These are phyloP conservation scores for Fringilla coelebs DNA, from an alignment of 2,797 vertebrate genomes.

Conservation along the genomic window DNA sequence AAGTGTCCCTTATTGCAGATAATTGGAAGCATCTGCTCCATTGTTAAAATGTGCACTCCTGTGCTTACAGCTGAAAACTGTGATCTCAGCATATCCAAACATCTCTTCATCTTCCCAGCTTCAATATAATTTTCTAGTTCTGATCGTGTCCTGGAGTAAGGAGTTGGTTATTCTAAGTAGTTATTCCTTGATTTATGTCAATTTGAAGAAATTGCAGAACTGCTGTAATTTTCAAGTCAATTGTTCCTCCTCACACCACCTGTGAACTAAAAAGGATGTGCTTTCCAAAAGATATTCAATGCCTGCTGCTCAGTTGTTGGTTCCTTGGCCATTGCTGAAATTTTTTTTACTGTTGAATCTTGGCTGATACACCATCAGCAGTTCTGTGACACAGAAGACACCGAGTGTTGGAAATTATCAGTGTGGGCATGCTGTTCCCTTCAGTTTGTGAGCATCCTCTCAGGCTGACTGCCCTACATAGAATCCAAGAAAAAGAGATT, in stretches of 20 bases:
- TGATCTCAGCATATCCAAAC: background rate
- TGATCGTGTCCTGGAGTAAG: background rate
- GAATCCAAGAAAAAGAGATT: background rate
- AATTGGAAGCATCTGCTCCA: conserved; percentile 32
- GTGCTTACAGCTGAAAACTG: background rate
- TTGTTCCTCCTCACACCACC: background rate
- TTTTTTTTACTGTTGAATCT: background rate
- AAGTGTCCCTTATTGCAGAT: background rate
- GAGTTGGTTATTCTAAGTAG: conserved; percentile 23
- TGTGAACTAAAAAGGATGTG: background rate
- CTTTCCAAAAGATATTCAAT: background rate
- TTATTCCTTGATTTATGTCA: conserved; percentile 2
- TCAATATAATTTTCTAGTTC: background rate
- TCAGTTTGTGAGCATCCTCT: background rate
- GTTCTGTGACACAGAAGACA: background rate
- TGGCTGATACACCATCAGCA: background rate
- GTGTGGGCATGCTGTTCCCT: background rate
- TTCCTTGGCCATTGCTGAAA: background rate
- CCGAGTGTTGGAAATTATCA: fast-evolving
- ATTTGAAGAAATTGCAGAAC: conserved; percentile 10
- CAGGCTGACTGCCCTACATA: background rate
- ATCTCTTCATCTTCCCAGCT: background rate
- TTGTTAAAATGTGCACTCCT: background rate
- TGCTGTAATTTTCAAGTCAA: background rate
- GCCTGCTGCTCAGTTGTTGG: background rate